phyloP scores from a whole-genome alignment of 2,113 vertebrate genomes.

The Laticauda laticaudata region DNA sequence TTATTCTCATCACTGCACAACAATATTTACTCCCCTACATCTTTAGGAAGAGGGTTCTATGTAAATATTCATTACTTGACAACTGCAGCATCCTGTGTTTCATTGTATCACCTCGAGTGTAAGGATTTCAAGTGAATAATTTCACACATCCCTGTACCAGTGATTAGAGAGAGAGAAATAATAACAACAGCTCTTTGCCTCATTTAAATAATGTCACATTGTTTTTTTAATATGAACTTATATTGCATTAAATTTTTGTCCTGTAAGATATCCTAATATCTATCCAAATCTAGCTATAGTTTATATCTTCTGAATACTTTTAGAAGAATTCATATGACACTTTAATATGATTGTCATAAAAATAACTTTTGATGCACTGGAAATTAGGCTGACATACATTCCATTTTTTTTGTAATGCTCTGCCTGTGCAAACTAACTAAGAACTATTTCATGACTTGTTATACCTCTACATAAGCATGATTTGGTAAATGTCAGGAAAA shows the following conservation, averaged over 20 bases:
- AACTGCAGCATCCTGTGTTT: background rate
- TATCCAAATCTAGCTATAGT: background rate
- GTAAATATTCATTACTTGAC: background rate
- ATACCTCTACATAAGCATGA: background rate
- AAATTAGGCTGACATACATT: background rate
- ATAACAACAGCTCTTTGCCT: background rate
- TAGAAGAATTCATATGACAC: background rate
- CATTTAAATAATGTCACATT: background rate
- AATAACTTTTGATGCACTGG: background rate
- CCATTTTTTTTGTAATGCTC: background rate
- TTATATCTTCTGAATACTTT: background rate
- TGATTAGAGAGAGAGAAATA: background rate
- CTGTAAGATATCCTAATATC: background rate
- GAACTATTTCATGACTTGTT: background rate
- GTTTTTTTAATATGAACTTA: constrained; percentile 1
- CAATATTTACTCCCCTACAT: background rate
- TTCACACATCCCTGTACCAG: background rate
- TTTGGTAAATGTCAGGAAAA: constrained; percentile 17
- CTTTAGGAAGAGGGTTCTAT: background rate
- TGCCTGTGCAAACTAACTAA: background rate
- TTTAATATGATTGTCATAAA: background rate
- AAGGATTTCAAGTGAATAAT: background rate
- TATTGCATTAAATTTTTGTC: background rate
- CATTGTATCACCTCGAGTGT: background rate
- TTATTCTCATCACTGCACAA: background rate